These are phyloP conservation scores for Panzeria rudis DNA, from an alignment of 2,888 invertebrate genomes.

Conservation along the genomic window DNA sequence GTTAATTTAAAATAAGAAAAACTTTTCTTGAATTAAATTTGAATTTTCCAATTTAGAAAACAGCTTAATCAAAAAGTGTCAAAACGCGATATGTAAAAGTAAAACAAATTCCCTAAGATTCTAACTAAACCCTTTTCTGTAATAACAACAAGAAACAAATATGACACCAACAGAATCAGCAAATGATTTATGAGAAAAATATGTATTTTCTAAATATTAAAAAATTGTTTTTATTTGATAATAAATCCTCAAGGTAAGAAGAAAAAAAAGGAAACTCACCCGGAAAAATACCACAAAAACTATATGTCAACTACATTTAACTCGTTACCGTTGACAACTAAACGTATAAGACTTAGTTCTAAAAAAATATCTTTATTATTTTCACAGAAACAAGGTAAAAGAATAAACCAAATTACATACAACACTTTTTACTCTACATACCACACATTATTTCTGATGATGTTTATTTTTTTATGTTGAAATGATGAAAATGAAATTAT, in stretches of 20 bases:
- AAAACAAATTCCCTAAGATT: not conserved
- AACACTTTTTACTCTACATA: not conserved
- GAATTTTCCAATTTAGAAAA: not conserved
- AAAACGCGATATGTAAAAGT: not conserved
- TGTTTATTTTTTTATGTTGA: not conserved
- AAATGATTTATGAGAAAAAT: constrained; percentile 59
- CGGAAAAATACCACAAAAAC: not conserved
- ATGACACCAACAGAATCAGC: constrained; percentile 18
- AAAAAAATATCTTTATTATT: constrained; percentile 29
- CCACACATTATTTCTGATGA: not conserved
- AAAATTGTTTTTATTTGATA: constrained; percentile 4
- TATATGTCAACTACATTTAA: constrained; percentile 14
- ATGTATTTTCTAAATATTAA: constrained; percentile 1
- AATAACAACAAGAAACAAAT: not conserved
- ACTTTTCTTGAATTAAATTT: not conserved
- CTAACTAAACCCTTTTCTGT: not conserved
- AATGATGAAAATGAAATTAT: constrained; percentile 30
- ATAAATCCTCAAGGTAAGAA: constrained; percentile 53
- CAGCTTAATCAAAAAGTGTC: constrained; percentile 24
- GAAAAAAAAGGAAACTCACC: not conserved
- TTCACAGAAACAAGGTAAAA: not conserved
- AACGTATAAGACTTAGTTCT: constrained; percentile 5
- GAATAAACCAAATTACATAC: constrained; percentile 6
- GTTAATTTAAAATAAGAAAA: not conserved
- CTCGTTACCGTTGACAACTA: not conserved